Conservation (phyloP, 2,113 vertebrate species). For the Platichthys flesus region DNA sequence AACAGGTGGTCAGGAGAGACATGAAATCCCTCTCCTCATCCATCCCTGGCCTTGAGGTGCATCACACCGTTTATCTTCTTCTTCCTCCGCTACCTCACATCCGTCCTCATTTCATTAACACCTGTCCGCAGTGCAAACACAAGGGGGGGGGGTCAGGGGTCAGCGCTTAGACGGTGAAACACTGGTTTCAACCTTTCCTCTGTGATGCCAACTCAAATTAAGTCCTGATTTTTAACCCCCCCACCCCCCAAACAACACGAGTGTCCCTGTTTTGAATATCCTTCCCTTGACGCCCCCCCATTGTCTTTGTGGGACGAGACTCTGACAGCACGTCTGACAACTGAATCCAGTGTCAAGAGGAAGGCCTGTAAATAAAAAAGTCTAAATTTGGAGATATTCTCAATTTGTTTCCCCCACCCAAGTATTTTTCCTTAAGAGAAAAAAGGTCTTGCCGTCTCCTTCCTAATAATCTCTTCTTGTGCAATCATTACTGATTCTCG, state of each 20-base stretch:
- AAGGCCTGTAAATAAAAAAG: constrained; percentile 22
- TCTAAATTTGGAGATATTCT: constrained; percentile 45
- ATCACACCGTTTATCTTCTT: constrained; percentile 49
- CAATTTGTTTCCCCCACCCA: not conserved
- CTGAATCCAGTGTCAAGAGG: constrained; percentile 36
- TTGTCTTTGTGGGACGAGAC: constrained; percentile 26
- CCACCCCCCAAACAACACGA: not conserved
- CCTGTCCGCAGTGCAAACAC: constrained; percentile 10
- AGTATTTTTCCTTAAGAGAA: not conserved
- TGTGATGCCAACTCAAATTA: not conserved
- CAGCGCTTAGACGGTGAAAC: not conserved
- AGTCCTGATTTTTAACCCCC: constrained; percentile 6
- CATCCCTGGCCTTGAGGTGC: constrained; percentile 45
- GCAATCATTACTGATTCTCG: constrained; percentile 46
- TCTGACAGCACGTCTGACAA: constrained; percentile 44
- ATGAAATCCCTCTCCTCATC: constrained; percentile 61
- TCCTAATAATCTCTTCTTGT: constrained; percentile 31
- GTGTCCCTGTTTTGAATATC: constrained; percentile 23
- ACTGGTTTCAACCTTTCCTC: not conserved
- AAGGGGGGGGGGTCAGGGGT: not conserved
- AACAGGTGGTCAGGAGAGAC: constrained; percentile 65
- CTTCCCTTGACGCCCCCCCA: constrained; percentile 34
- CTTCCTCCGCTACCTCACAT: constrained; percentile 40
- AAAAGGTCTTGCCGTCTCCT: constrained; percentile 8
- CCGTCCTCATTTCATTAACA: constrained; percentile 50